Conservation (phyloP, 2,113 vertebrate species). For the Mirounga angustirostris region DNA sequence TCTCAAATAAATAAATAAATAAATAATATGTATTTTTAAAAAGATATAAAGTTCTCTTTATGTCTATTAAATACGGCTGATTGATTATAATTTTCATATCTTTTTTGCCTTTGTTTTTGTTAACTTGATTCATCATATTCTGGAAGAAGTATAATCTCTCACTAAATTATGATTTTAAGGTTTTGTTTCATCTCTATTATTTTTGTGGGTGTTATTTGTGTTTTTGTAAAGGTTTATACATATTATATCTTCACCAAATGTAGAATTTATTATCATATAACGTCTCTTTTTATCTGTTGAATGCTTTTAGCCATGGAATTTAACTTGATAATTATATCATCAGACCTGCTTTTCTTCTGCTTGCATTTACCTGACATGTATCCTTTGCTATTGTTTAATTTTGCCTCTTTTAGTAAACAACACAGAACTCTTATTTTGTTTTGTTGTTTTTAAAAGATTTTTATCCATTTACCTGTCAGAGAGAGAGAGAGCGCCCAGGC, state of each 20-base stretch:
- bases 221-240: not conserved
- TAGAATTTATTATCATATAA: not conserved
- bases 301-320: conserved; percentile 21
- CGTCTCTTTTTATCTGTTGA: not conserved
- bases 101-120: conserved; percentile 20
- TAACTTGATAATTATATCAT: not conserved
- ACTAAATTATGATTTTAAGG: conserved; percentile 26
- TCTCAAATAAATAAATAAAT: no score
- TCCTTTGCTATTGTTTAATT: not conserved
- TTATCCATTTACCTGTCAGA: no score
- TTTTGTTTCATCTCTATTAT: conserved; percentile 3
- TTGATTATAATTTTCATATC: conserved; percentile 39
- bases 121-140: not conserved
- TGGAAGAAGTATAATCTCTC: conserved; percentile 12
- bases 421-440: not conserved
- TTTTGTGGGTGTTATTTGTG: conserved; percentile 22
- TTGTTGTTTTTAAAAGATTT: no score
- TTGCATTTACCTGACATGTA: not conserved
- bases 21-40: no score
- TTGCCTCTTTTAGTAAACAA: not conserved
- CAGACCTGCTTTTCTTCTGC: not conserved
- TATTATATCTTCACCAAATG: not conserved
- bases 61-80: not conserved
- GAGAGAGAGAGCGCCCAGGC: no score
- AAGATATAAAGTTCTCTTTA: not conserved